Evolutionary conservation across 2,888 invertebrate genomes (phyloP).

Genomic region (Drosophila picticornis): DNA sequence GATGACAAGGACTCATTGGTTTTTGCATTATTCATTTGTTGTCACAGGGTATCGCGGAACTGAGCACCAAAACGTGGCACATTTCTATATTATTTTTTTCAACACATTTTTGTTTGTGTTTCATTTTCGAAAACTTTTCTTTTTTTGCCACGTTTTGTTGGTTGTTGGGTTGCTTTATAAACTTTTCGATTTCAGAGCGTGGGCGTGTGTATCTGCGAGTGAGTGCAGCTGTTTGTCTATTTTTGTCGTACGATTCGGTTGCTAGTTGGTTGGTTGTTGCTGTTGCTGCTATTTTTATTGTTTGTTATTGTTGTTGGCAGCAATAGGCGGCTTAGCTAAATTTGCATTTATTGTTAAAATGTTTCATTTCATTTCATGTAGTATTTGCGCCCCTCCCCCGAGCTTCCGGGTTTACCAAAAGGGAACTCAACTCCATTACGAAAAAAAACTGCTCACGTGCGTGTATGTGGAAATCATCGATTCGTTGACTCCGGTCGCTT

Average conservation of each 20-base stretch:
- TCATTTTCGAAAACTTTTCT: constrained; percentile 48
- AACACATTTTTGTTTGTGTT: constrained; percentile 31
- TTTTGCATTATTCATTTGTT: neutral
- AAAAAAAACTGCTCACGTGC: constrained; percentile 56
- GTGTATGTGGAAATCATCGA: constrained; percentile 40
- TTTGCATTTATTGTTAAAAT: constrained; percentile 79
- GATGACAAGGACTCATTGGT: neutral
- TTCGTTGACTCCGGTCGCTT: constrained; percentile 32
- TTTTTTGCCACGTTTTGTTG: constrained; percentile 19
- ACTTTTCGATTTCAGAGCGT: constrained; percentile 62
- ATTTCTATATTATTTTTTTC: neutral
- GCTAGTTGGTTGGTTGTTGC: constrained; percentile 21
- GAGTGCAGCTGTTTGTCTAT: constrained; percentile 61
- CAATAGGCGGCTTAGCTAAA: constrained; percentile 76
- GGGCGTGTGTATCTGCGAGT: constrained; percentile 12
- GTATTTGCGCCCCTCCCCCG: constrained; percentile 49
- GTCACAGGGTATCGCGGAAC: constrained; percentile 21
- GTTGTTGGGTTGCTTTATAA: constrained; percentile 61
- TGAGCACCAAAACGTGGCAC: neutral
- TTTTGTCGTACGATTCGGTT: constrained; percentile 54
- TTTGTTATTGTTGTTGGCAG: constrained; percentile 47
- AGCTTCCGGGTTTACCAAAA: constrained; percentile 18
- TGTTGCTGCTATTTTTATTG: constrained; percentile 3
- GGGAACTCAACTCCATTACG: constrained; percentile 38
- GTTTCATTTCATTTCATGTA: constrained; percentile 76